phyloP scores from a whole-genome alignment of 2,113 vertebrate genomes.

The Arizona elegans region DNA sequence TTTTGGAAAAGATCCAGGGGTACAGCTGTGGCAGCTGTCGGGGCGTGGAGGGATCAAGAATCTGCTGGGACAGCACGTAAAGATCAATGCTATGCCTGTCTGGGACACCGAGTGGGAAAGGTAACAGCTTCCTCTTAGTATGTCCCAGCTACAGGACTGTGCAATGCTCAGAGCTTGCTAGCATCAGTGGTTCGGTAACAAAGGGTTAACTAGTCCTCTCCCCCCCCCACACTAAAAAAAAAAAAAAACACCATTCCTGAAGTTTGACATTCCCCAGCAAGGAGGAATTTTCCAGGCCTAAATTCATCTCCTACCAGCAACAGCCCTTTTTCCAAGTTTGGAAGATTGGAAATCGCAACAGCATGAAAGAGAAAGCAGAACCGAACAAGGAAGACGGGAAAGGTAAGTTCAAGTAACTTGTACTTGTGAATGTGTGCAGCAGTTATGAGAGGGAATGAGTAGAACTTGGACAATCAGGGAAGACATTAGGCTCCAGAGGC shows the following conservation, averaged over 20 bases:
- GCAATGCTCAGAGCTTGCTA: background rate
- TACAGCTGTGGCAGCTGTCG: slow-evolving; percentile 22
- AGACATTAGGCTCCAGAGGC: background rate
- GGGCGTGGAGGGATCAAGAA: background rate
- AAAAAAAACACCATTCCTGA: background rate
- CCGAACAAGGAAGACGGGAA: slow-evolving; percentile 17
- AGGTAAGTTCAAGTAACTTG: slow-evolving; percentile 10
- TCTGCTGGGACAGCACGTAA: slow-evolving; percentile 2
- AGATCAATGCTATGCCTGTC: background rate
- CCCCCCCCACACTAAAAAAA: background rate
- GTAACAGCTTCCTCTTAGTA: background rate
- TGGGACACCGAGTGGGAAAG: background rate
- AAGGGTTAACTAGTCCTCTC: slow-evolving; percentile 6
- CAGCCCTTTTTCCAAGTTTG: background rate
- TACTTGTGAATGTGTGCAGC: background rate
- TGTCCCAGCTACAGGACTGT: background rate
- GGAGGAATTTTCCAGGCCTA: slow-evolving; percentile 19
- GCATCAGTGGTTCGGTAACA: background rate
- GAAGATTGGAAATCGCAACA: background rate
- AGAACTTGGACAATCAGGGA: background rate
- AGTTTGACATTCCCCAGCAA: slow-evolving; percentile 11
- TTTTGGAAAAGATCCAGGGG: slow-evolving; percentile 13
- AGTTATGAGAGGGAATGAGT: no score
- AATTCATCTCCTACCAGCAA: slow-evolving; percentile 11
- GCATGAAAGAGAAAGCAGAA: slow-evolving; percentile 23